phyloP scores from a whole-genome alignment of 2,113 vertebrate genomes.

The Orientallactaga bullata region DNA sequence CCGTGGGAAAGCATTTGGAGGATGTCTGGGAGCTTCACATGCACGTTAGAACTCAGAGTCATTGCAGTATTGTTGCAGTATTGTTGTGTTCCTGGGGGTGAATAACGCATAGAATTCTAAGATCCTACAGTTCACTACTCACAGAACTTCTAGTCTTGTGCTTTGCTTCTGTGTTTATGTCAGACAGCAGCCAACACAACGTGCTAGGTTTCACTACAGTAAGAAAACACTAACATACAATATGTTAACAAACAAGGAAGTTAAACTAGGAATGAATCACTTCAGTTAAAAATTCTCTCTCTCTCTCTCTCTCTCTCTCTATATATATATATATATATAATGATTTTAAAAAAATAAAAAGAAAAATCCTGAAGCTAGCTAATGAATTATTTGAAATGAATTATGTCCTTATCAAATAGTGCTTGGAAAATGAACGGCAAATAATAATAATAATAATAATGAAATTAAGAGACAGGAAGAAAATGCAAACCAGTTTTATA shows the following conservation, averaged over 20 bases:
- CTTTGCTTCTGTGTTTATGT: neutral
- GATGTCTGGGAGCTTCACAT: too few relatives aligned
- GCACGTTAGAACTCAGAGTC: neutral
- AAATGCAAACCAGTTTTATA: slow-evolving; percentile 23
- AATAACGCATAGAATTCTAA: neutral
- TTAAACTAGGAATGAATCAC: neutral
- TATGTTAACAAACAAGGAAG: neutral
- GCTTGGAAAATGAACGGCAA: neutral
- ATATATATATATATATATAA: neutral
- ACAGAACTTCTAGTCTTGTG: neutral
- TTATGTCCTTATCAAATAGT: neutral
- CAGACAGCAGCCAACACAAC: neutral
- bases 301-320: too few relatives aligned
- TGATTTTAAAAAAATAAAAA: neutral
- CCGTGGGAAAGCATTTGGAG: neutral
- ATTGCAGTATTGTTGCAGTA: neutral
- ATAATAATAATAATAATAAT: neutral
- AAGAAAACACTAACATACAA: neutral
- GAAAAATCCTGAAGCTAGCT: neutral
- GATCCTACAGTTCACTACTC: neutral
- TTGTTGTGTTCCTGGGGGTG: neutral
- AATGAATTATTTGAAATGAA: slow-evolving; percentile 42
- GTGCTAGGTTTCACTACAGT: neutral
- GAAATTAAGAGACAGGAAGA: neutral
- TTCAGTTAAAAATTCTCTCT: neutral